Conservation (phyloP, 2,888 invertebrate genomes). For the Clistopyga incitator region DNA sequence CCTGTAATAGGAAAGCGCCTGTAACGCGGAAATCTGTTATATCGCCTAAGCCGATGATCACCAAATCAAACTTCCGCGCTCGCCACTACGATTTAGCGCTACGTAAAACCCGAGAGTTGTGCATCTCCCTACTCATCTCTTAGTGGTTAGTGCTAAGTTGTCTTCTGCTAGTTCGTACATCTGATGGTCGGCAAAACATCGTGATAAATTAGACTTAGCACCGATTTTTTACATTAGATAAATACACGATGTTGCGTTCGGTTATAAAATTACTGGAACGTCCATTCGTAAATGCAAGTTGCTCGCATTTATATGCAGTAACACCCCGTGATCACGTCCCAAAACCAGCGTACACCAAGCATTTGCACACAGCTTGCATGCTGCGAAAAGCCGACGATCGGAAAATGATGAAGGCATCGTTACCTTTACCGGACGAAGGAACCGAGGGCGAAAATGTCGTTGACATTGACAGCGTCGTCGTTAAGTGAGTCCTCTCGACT, state of each 20-base stretch:
- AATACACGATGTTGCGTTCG: slow-evolving; percentile 64
- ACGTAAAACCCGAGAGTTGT: too few species aligned
- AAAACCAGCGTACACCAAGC: slow-evolving; percentile 26
- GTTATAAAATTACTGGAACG: slow-evolving; percentile 34
- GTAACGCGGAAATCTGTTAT: too few species aligned
- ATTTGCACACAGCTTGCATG: slow-evolving; percentile 66
- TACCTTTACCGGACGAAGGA: slow-evolving; percentile 89
- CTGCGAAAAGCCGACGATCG: slow-evolving; percentile 79
- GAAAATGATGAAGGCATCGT: slow-evolving; percentile 77
- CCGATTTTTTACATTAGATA: not conserved
- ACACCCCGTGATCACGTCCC: not conserved
- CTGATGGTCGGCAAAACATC: not conserved
- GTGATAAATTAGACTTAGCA: not conserved
- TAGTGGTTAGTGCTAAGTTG: too few species aligned
- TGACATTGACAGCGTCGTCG: slow-evolving; percentile 88
- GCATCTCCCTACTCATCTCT: too few species aligned
- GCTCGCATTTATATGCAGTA: not conserved
- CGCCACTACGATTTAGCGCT: too few species aligned
- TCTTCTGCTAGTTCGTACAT: slow-evolving; percentile 19
- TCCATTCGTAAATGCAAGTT: slow-evolving; percentile 29
- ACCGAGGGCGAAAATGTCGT: slow-evolving; percentile 90
- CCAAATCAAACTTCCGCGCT: too few species aligned
- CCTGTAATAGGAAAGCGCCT: too few species aligned
- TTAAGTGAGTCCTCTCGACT: slow-evolving; percentile 85
- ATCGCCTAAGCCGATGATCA: too few species aligned